A percentile compares a stretch with the other conserved stretches of the same genome.
phyloP scores from a whole-genome alignment of 2,888 invertebrate species.

The Hirtodrosophila cameraria region DNA sequence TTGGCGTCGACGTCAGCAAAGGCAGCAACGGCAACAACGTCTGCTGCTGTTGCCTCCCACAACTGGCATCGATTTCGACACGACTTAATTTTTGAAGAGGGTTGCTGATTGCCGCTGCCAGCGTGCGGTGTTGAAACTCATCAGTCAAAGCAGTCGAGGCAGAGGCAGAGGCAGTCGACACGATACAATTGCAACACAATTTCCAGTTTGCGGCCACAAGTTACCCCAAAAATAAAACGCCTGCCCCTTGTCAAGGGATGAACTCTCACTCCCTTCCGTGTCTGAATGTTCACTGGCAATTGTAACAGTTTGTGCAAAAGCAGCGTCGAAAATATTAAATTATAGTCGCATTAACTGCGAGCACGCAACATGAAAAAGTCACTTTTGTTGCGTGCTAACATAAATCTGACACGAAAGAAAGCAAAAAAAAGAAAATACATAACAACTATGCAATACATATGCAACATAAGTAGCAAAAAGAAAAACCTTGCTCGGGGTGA shows the following conservation, averaged over 20 bases:
- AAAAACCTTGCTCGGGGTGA: constrained; percentile 6
- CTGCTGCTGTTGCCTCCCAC: constrained; percentile 52
- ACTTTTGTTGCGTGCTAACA: constrained; percentile 58
- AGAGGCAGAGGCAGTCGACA: constrained; percentile 17
- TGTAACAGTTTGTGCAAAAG: constrained; percentile 60
- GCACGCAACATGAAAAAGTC: constrained; percentile 72
- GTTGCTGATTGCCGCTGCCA: constrained; percentile 68
- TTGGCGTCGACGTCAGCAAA: constrained; percentile 37
- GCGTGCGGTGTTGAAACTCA: constrained; percentile 64
- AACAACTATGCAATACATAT: not conserved
- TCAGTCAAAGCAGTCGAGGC: constrained; percentile 63
- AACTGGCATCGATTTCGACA: constrained; percentile 74
- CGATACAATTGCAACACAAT: constrained; percentile 65
- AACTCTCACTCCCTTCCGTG: not conserved
- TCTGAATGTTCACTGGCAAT: too few species aligned
- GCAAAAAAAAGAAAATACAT: not conserved
- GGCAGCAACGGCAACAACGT: constrained; percentile 5
- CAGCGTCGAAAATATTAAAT: constrained; percentile 65
- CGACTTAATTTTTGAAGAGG: constrained; percentile 76
- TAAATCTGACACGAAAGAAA: constrained; percentile 65
- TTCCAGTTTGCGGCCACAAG: constrained; percentile 49
- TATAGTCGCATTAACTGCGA: constrained; percentile 73
- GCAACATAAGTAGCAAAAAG: not conserved
- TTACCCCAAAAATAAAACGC: constrained; percentile 1
- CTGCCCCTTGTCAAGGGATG: constrained; percentile 27